Evolutionary conservation across 2,113 vertebrate species (phyloP), one percentile per base, ranked within the genome.

Genomic region (Chiloscyllium plagiosum): DNA sequence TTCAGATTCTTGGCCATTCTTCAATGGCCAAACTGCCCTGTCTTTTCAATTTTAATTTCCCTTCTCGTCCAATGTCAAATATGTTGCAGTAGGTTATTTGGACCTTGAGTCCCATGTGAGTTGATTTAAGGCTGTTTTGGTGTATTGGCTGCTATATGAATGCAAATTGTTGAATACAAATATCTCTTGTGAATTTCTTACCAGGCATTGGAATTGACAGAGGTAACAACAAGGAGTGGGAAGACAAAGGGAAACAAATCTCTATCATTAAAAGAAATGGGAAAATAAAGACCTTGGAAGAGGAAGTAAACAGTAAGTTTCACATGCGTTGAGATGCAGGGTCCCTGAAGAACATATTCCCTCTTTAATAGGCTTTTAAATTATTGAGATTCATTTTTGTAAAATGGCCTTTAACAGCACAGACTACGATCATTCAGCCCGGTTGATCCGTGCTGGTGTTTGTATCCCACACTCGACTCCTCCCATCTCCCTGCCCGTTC

Each of bases 301-400:
- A 96, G 24, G 96, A 96, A 92, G 33, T 95, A 6, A 93, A 76
- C 69, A 96, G 96, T 96, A 76, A 96, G 96, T 96, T n/a, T 15
- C 10, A 13, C 2, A 15, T 33, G 19, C 19, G 29, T 20, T 56
- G 24, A 52, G 0, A 2, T 47, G 47, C 47, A 33, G 37, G 52
- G 4, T 87, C 1, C 4, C 24, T 61, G 42, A n/a, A 29, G 37
- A 65, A 66, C 7, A 33, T 22, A 42, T 56, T 95, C 8, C 2
- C 56, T 50, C 22, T 83, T 3, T 83, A 20, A 65, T 61, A 29
- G 19, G 10, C n/a, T 4, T 65, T 4, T 19, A 13, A 12, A 15
- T 56, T 52, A 56, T 56, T 89, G 52, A 65, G 15, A n/a, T 65
- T n/a, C 4, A 6, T n/a, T 92, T 65, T 66, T n/a, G 20, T 65